phyloP scores from a whole-genome alignment of 2,113 vertebrate species.

The Sander lucioperca region DNA sequence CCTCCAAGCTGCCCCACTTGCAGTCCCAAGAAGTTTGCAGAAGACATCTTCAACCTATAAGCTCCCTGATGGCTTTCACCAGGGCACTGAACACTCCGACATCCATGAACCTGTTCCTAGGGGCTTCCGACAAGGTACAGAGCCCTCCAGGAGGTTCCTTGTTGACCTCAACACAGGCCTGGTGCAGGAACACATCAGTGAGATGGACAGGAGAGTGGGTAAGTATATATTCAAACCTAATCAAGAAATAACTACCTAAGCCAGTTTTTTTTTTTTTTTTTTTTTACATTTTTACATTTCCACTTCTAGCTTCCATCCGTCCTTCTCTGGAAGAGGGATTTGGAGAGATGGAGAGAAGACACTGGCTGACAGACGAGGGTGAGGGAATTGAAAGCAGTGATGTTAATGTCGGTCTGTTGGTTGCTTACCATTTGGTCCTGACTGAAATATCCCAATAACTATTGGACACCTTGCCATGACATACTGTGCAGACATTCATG shows the following conservation, averaged over 20 bases:
- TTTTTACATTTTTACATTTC: background rate
- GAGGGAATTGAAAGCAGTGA: background rate
- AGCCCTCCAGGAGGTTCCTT: conserved; percentile 70
- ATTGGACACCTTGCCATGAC: no score
- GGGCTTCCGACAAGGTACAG: conserved; percentile 71
- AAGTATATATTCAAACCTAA: background rate
- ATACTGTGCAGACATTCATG: no score
- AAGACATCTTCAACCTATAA: conserved; percentile 1
- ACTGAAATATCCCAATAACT: no score
- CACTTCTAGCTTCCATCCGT: conserved; percentile 3
- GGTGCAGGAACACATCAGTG: conserved; percentile 61
- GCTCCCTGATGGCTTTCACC: conserved; percentile 36
- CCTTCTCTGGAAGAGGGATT: conserved; percentile 21
- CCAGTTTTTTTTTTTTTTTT: background rate
- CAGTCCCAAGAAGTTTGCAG: background rate
- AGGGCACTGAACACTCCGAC: background rate
- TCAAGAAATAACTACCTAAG: background rate
- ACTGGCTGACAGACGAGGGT: conserved; percentile 51
- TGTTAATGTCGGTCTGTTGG: no score
- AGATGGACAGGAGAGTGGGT: conserved; percentile 72
- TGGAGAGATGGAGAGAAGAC: conserved; percentile 46
- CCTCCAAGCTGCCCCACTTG: conserved; percentile 70
- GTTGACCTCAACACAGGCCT: conserved; percentile 70
- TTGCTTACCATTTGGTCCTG: no score
- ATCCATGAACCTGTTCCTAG: background rate